Percentiles rank a stretch among this genome's conserved stretches.
These are phyloP conservation scores for Pristionchus maxplancki DNA, from an alignment of 2,888 invertebrate species.

Conservation along the genomic window DNA sequence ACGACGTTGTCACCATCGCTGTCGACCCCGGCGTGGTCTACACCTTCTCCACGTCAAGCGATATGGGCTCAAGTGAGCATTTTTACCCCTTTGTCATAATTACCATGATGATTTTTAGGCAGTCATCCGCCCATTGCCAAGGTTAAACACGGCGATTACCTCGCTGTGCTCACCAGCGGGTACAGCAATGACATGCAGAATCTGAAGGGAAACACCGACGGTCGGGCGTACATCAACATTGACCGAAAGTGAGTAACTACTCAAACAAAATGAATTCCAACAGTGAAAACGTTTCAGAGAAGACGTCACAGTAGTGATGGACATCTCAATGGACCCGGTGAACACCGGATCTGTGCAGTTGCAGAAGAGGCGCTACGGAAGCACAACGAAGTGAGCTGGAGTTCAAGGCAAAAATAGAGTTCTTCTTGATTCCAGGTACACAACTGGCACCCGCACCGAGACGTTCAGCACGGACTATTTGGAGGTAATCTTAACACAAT, in stretches of 20 bases:
- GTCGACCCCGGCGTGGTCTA: background rate
- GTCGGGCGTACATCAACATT: background rate
- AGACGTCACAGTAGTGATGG: background rate
- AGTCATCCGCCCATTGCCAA: background rate
- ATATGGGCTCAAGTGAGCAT: background rate
- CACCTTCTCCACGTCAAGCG: background rate
- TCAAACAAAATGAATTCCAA: background rate
- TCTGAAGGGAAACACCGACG: background rate
- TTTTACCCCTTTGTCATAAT: no score
- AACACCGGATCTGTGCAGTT: background rate
- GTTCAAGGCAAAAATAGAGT: background rate
- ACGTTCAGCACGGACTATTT: background rate
- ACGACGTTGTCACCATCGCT: background rate
- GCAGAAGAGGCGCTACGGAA: background rate
- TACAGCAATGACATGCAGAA: background rate
- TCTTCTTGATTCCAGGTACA: background rate
- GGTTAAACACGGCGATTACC: background rate
- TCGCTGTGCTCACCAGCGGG: background rate
- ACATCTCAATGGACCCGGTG: background rate
- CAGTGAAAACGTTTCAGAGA: background rate
- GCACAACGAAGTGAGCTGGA: background rate
- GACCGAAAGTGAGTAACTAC: background rate
- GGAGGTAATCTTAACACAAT: background rate
- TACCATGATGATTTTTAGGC: background rate
- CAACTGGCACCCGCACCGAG: background rate